Evolutionary conservation across 2,888 invertebrate species (phyloP), one percentile per base, ranked within the genome.

Genomic region (Arrhopalites spinosus): DNA sequence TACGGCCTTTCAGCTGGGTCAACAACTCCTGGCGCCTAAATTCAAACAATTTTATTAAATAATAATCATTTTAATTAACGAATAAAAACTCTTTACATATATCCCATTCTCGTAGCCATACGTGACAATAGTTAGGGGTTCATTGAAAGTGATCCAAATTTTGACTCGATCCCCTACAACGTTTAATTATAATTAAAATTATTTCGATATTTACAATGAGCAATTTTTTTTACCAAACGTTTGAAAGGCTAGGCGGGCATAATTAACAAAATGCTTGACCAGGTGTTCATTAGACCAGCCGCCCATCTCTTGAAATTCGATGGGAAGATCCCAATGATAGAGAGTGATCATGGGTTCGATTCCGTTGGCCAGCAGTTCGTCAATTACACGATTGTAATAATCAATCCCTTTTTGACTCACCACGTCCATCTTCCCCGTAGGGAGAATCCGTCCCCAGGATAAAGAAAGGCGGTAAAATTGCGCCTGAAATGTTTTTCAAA

Each of bases 1-100:
- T 92, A 92, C 25, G 79, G 79, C 17, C n/a, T n/a, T 30, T 86
- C 87, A 2, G 86, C 88, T 53, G 87, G 88, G 1, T 75, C 64
- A 0, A 56, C 25, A 1, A 88, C 73, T 5, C 85, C 83, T 17
- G 78, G 79, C 1, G 80, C 81, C 68, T 80, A 75, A n/a, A 53
- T 87, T 87, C 36, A 36, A 36, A 36, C 11, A 36, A 36, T 7
- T 7, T 36, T 36, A 7, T 7, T 11, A 36, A 36, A 36, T 11
- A 36, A 36, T 7, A 36, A 36, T 36, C 36, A 36, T 36, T 36
- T 36, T 36, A 11, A 36, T 36, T 36, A n/a, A n/a, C n/a, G n/a
- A n/a, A n/a, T n/a, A n/a, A n/a, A n/a, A n/a, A n/a, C n/a, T 36
- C 11, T 36, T 36, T 36, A 36, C 36, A 36, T 3, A 11, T 36